phyloP scores from a whole-genome alignment of 2,113 vertebrate genomes.

The Passer domesticus region DNA sequence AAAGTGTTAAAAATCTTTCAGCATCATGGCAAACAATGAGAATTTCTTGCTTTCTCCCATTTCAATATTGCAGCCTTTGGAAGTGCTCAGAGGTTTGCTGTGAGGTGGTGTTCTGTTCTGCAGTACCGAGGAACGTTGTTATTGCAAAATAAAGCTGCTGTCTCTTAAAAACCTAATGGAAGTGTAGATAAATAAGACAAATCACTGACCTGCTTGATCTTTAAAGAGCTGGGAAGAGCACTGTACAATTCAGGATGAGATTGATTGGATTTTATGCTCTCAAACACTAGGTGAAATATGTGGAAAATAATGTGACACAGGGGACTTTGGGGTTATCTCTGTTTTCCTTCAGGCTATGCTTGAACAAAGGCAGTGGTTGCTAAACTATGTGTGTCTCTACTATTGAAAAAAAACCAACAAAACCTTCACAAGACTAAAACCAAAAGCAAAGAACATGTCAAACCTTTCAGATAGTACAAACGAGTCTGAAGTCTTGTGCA shows the following conservation, averaged over 20 bases:
- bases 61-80: not conserved
- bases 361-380: not conserved
- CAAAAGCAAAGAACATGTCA: not conserved
- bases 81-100: not conserved
- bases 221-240: not conserved
- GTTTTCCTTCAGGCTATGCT: not conserved
- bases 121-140: not conserved
- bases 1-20: not conserved
- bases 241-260: not conserved
- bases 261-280: not conserved
- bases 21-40: not conserved
- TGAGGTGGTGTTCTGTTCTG: not conserved
- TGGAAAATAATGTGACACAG: not conserved
- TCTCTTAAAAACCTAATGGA: not conserved
- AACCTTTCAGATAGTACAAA: not conserved
- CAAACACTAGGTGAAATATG: not conserved
- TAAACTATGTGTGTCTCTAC: not conserved
- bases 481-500: not conserved
- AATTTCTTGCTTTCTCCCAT: not conserved
- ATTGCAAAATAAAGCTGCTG: not conserved
- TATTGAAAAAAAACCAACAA: not conserved
- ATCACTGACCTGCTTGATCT: not conserved
- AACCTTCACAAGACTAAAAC: not conserved
- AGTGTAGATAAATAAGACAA: not conserved
- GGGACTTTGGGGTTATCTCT: not conserved